A percentile compares a stretch with the other conserved stretches of the same genome.
phyloP scores from a whole-genome alignment of 2,888 invertebrate genomes.

The Arge pagana region DNA sequence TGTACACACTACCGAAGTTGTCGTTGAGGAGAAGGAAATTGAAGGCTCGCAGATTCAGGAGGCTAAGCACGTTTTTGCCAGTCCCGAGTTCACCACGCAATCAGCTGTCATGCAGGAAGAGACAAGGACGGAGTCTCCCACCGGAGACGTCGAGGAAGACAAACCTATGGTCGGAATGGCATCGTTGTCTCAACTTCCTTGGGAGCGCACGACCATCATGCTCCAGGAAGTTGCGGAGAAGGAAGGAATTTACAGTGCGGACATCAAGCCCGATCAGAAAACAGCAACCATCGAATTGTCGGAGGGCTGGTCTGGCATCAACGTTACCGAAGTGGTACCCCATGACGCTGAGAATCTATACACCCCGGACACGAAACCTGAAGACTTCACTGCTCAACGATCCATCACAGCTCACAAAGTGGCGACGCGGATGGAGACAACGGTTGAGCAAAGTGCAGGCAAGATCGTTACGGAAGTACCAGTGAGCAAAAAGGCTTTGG shows the following conservation, averaged over 20 bases:
- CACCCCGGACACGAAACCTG: slow-evolving; percentile 39
- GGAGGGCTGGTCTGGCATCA: slow-evolving; percentile 47
- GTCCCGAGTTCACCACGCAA: slow-evolving; percentile 58
- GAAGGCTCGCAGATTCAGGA: slow-evolving; percentile 53
- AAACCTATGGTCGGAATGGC: slow-evolving; percentile 55
- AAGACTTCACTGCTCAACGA: slow-evolving; percentile 47
- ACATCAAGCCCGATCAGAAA: slow-evolving; percentile 55
- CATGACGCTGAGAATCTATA: slow-evolving; percentile 50
- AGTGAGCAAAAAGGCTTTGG: slow-evolving; percentile 50
- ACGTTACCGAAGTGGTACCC: slow-evolving; percentile 48
- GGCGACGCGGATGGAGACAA: slow-evolving; percentile 59
- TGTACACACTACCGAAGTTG: slow-evolving; percentile 60
- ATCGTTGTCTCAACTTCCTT: slow-evolving; percentile 41
- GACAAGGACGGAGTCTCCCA: slow-evolving; percentile 58
- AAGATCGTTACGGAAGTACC: slow-evolving; percentile 42
- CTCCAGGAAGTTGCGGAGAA: slow-evolving; percentile 58
- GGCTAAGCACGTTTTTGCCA: slow-evolving; percentile 57
- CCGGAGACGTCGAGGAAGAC: slow-evolving; percentile 50
- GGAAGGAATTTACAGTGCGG: slow-evolving; percentile 54
- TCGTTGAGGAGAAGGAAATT: slow-evolving; percentile 60
- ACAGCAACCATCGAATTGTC: slow-evolving; percentile 55
- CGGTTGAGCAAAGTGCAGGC: slow-evolving; percentile 48
- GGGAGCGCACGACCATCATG: slow-evolving; percentile 54
- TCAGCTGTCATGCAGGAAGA: slow-evolving; percentile 60
- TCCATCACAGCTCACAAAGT: slow-evolving; percentile 58